phyloP scores from a whole-genome alignment of 2,797 vertebrate genomes.

The Gallinago nigripennis region DNA sequence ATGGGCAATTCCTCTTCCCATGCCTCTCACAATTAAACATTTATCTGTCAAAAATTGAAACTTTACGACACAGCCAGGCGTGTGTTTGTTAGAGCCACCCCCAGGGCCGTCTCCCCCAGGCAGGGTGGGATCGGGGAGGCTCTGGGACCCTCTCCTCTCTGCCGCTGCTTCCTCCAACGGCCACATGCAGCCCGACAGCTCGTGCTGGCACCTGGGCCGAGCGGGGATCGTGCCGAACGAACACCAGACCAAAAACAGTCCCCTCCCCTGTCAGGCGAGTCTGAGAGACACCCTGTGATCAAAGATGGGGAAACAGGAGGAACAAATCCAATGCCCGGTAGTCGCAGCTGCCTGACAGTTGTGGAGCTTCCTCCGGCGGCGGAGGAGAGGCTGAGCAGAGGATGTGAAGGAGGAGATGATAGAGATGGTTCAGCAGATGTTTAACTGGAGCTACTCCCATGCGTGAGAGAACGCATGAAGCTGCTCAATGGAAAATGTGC shows the following conservation, averaged over 20 bases:
- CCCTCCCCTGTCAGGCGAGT: neutral
- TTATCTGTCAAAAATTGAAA: neutral
- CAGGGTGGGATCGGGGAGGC: fast-evolving
- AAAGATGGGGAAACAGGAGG: slow-evolving; percentile 26
- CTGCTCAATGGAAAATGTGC: slow-evolving; percentile 41
- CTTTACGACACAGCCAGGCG: neutral
- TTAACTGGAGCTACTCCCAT: slow-evolving; percentile 56
- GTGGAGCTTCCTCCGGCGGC: slow-evolving; percentile 29
- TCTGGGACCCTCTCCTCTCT: neutral
- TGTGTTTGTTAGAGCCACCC: neutral
- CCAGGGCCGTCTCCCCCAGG: fast-evolving
- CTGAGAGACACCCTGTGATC: slow-evolving; percentile 30
- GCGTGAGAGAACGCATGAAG: slow-evolving; percentile 65
- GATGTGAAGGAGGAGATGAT: slow-evolving; percentile 39
- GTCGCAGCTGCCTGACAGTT: slow-evolving; percentile 58
- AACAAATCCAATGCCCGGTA: neutral
- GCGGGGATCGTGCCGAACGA: neutral
- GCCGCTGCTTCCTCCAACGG: neutral
- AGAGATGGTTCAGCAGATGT: slow-evolving; percentile 57
- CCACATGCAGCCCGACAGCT: neutral
- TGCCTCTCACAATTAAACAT: neutral
- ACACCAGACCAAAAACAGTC: neutral
- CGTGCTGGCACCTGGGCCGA: slow-evolving; percentile 7
- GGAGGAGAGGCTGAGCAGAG: neutral
- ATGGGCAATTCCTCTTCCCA: neutral